A percentile compares a stretch with the other conserved stretches of the same genome.
Evolutionary conservation across 1,140 invertebrate species (phyloP).

Genomic region (Forficula auricularia): DNA sequence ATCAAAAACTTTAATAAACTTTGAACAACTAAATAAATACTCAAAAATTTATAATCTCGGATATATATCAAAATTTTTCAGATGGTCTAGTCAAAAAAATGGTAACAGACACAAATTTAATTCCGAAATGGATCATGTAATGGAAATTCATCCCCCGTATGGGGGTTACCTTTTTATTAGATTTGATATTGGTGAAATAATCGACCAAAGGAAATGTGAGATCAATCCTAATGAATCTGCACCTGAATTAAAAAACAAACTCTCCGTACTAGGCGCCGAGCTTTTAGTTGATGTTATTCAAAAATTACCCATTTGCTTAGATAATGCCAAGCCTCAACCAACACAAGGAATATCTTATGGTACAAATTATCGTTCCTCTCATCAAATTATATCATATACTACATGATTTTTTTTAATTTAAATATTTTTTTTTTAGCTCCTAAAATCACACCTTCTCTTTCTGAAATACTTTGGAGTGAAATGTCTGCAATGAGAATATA

Average conservation of each 20-base stretch:
- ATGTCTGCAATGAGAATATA: slow-evolving; percentile 41
- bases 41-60: too few species aligned
- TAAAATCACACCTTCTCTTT: slow-evolving; percentile 39
- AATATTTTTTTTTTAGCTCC: slow-evolving; percentile 39
- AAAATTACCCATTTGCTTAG: slow-evolving; percentile 37
- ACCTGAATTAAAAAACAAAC: slow-evolving; percentile 40
- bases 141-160: too few species aligned
- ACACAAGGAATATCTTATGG: slow-evolving; percentile 45
- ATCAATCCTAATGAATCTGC: slow-evolving; percentile 43
- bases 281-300: slow-evolving; percentile 44
- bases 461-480: slow-evolving; percentile 40
- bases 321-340: slow-evolving; percentile 38
- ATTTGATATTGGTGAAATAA: slow-evolving; percentile 75
- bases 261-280: slow-evolving; percentile 50
- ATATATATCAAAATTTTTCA: too few species aligned
- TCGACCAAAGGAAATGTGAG: slow-evolving; percentile 41
- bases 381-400: slow-evolving; percentile 8
- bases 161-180: too few species aligned
- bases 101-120: too few species aligned
- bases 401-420: too few species aligned
- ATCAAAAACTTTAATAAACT: too few species aligned
- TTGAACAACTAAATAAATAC: too few species aligned
- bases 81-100: too few species aligned
- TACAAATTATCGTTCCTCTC: slow-evolving; percentile 20
- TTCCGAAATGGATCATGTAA: too few species aligned